A percentile compares a stretch with the other conserved stretches of the same genome.
Conservation (phyloP, 2,888 invertebrate genomes). For the Dryobota labecula region DNA sequence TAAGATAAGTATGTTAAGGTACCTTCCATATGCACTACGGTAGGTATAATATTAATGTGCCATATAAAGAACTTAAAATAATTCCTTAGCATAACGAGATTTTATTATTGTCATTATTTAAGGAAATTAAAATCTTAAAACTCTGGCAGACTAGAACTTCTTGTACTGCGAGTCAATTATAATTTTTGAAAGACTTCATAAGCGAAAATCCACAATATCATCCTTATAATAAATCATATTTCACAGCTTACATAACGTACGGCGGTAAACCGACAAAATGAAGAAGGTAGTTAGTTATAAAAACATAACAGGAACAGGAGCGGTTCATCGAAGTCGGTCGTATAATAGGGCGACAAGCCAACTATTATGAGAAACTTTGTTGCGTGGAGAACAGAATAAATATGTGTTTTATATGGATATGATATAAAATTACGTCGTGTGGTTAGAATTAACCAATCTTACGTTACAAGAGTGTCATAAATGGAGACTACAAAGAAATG, state of each 20-base stretch:
- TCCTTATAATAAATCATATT: slow-evolving; percentile 8
- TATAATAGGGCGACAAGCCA: slow-evolving; percentile 71
- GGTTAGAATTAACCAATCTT: background rate
- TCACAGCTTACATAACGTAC: slow-evolving; percentile 23
- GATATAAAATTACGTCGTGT: slow-evolving; percentile 25
- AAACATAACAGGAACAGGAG: slow-evolving; percentile 51
- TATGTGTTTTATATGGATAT: slow-evolving; percentile 42
- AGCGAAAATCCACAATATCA: slow-evolving; percentile 5
- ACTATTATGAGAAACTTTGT: slow-evolving; percentile 75
- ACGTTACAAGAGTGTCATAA: background rate
- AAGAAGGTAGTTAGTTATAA: slow-evolving; percentile 55
- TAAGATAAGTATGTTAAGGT: background rate
- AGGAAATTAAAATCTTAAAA: background rate
- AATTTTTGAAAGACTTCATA: background rate
- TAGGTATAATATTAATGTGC: background rate
- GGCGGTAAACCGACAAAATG: slow-evolving; percentile 52
- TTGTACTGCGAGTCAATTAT: background rate
- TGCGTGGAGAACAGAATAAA: slow-evolving; percentile 50
- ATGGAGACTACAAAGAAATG: background rate
- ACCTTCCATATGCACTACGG: background rate
- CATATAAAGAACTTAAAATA: background rate
- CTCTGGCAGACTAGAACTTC: background rate
- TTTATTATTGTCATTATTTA: background rate
- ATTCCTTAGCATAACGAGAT: background rate
- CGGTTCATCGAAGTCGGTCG: slow-evolving; percentile 60